These are phyloP conservation scores for Drosophila meridionalis DNA, from an alignment of 2,888 invertebrate genomes.

Conservation along the genomic window DNA sequence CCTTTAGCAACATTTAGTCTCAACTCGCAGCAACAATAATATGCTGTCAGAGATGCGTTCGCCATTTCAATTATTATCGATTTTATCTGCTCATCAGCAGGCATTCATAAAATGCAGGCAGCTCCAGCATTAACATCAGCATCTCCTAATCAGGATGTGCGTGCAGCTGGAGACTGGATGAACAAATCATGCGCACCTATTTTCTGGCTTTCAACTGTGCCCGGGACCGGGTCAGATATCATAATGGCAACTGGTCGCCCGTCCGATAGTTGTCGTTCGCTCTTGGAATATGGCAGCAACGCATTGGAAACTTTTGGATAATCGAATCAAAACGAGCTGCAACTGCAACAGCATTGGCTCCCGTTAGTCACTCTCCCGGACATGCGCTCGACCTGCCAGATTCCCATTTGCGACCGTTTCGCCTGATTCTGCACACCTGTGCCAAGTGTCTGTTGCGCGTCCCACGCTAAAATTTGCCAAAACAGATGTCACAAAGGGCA, in stretches of 20 bases:
- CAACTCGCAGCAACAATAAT: not conserved
- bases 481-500: constrained; percentile 46
- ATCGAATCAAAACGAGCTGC: constrained; percentile 54
- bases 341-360: constrained; percentile 32
- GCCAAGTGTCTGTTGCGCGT: constrained; percentile 71
- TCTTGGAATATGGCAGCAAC: constrained; percentile 23
- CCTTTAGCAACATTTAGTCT: too few species aligned
- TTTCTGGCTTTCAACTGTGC: constrained; percentile 2
- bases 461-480: constrained; percentile 59
- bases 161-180: constrained; percentile 1
- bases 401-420: constrained; percentile 18
- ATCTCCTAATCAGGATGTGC: constrained; percentile 18
- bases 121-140: constrained; percentile 4
- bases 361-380: constrained; percentile 26
- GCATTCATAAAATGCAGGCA: constrained; percentile 44
- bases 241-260: constrained; percentile 15
- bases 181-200: constrained; percentile 32
- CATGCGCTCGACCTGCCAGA: constrained; percentile 42
- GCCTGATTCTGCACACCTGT: constrained; percentile 61
- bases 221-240: constrained; percentile 36
- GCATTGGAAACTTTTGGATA: constrained; percentile 35
- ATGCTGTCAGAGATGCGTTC: constrained; percentile 6
- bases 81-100: constrained; percentile 70
- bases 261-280: not conserved
- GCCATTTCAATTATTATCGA: constrained; percentile 75